These are phyloP conservation scores for Melanophora roralis DNA, from an alignment of 2,888 invertebrate species.

Conservation along the genomic window DNA sequence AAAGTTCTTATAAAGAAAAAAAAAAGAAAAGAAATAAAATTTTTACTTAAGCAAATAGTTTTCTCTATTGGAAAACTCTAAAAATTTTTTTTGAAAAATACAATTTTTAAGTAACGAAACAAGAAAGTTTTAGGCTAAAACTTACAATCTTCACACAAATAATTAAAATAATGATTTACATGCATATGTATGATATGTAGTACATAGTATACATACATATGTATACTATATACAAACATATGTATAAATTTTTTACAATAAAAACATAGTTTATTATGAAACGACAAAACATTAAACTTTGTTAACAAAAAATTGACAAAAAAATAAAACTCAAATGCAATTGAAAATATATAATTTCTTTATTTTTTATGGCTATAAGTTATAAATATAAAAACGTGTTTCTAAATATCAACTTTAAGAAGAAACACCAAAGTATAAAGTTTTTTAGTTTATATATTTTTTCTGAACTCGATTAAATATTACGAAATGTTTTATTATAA, in stretches of 20 bases:
- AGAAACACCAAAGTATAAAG: slow-evolving; percentile 1
- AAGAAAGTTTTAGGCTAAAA: slow-evolving; percentile 49
- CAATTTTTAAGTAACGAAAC: slow-evolving; percentile 40
- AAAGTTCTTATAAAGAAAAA: slow-evolving; percentile 31
- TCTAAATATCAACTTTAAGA: not conserved
- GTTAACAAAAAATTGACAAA: too few relatives aligned
- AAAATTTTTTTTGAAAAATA: slow-evolving; percentile 36
- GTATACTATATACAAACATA: too few relatives aligned
- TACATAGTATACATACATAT: too few relatives aligned
- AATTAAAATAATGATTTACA: too few relatives aligned
- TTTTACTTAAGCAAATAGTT: slow-evolving; percentile 42
- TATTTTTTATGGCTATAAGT: slow-evolving; percentile 36
- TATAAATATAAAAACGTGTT: slow-evolving; percentile 17
- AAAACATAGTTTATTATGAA: too few relatives aligned
- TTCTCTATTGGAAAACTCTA: slow-evolving; percentile 53
- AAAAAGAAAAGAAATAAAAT: slow-evolving; percentile 22
- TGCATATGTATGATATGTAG: too few relatives aligned
- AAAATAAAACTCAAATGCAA: slow-evolving; percentile 49
- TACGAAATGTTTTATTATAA: not conserved
- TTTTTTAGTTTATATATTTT: not conserved
- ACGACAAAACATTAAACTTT: too few relatives aligned
- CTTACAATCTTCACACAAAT: slow-evolving; percentile 54
- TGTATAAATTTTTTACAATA: too few relatives aligned
- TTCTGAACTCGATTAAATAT: not conserved
- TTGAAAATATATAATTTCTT: slow-evolving; percentile 13